Percentiles rank a stretch among this genome's conserved stretches.
These are phyloP conservation scores for Pseudomyrmex gracilis DNA, from an alignment of 1,140 invertebrate species.

Conservation along the genomic window DNA sequence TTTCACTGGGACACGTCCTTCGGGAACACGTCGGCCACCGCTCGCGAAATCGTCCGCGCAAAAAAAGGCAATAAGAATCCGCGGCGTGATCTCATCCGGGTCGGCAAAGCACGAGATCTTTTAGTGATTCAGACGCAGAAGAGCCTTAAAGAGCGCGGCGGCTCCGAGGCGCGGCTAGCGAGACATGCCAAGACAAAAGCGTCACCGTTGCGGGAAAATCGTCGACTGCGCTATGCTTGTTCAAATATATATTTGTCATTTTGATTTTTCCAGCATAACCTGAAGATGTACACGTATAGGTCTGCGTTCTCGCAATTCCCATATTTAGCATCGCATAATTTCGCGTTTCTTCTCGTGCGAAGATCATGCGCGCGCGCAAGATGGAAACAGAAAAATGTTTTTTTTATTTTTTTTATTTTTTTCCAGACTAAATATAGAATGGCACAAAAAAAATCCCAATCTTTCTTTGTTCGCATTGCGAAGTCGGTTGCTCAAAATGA, in stretches of 20 bases:
- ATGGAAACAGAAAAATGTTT: too few relatives aligned
- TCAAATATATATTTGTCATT: not conserved
- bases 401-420: too few relatives aligned
- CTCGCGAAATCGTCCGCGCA: constrained; percentile 30
- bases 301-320: too few relatives aligned
- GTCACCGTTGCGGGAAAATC: not conserved
- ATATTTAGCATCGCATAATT: too few relatives aligned
- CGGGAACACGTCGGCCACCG: not conserved
- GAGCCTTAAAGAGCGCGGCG: constrained; percentile 17
- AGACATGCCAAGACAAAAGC: constrained; percentile 22
- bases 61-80: constrained; percentile 43
- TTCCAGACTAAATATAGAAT: too few relatives aligned
- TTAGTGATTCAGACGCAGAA: constrained; percentile 34
- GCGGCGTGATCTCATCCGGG: constrained; percentile 38
- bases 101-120: constrained; percentile 7
- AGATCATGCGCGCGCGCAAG: too few relatives aligned
- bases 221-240: not conserved
- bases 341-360: too few relatives aligned
- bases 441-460: too few relatives aligned
- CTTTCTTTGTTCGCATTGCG: too few relatives aligned
- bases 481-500: too few relatives aligned
- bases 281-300: too few relatives aligned
- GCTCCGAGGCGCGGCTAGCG: not conserved
- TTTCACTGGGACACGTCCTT: not conserved
- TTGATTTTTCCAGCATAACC: too few relatives aligned